Base-by-base conservation (phyloP, 2,888 invertebrate genomes). In the Heliconius aoede region DNA sequence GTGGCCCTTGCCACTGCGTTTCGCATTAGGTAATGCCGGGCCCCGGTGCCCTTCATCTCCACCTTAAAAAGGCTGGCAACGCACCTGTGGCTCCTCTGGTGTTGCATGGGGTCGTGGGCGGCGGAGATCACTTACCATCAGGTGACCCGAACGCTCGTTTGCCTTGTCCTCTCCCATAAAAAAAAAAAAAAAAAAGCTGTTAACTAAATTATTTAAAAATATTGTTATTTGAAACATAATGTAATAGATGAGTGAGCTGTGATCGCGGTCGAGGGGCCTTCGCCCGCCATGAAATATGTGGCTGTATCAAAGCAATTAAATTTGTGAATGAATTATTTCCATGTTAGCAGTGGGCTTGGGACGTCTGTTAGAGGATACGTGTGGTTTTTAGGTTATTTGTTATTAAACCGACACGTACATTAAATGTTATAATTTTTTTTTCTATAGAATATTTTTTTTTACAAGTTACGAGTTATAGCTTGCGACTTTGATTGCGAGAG, bases 301-400 rank as follows among this genome's bases (percentile, higher is more conserved):
- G 72, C 78, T 74, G 71, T 64, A 78, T 73, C 76, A 78, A 76
- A 78, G 78, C 74, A 78, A 78, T 78, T 78, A 78, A 69, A 76
- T 76, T 78, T 68, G 72, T 46, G 51, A 72, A 78, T 78, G 76
- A 78, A 76, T 78, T 74, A 78, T 76, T 62, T 76, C 74, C 76
- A 74, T 76, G 78, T 76, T 74, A 62, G 72, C 74, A 72, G 72
- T 76, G 76, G 74, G 68, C 68, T 74, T 36, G 58, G 74, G 46
- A 68, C 62, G 76, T 64, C 74, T 62, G 74, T 72, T 75, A 65
- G 36, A 64, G 64, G 71, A 46, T 65, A 60, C 46, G 74, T 74
- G 71, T 58, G 64, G 58, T 30, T 71, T 71, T 73, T 77, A 71
- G 65, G 32, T 74, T 74, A 24, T 65, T 40, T 65, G 32, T 65